A percentile compares a stretch with the other conserved stretches of the same genome.
These are phyloP conservation scores for Eretmocerus hayati DNA, from an alignment of 2,888 invertebrate genomes.

Conservation along the genomic window DNA sequence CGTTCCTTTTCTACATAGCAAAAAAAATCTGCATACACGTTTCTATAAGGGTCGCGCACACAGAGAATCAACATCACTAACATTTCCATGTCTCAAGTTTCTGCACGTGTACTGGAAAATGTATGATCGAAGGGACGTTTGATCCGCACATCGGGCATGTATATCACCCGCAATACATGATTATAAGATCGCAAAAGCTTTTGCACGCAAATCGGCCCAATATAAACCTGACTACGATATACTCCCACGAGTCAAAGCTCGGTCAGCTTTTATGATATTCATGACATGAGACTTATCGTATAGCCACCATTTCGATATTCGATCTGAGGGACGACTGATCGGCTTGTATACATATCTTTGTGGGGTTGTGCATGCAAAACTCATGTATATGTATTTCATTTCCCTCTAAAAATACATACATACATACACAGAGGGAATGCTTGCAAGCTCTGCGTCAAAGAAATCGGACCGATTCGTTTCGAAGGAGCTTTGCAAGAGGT, in stretches of 20 bases:
- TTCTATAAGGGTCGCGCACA: neutral
- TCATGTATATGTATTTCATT: conserved; percentile 43
- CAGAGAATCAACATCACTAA: too few species aligned
- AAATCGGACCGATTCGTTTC: too few species aligned
- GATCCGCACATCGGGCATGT: too few species aligned
- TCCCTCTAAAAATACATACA: neutral
- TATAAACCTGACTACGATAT: too few species aligned
- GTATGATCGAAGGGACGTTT: conserved; percentile 14
- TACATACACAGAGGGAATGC: too few species aligned
- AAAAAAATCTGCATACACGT: too few species aligned
- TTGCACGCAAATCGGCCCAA: neutral
- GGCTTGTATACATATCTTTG: conserved; percentile 40
- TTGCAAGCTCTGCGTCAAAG: too few species aligned
- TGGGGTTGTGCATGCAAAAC: conserved; percentile 28
- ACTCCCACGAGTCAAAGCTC: conserved; percentile 2
- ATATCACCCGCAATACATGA: too few species aligned
- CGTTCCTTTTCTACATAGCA: too few species aligned
- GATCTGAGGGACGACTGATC: too few species aligned
- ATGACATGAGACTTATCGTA: conserved; percentile 43
- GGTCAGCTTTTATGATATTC: conserved; percentile 40
- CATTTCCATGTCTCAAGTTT: too few species aligned
- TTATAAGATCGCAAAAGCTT: conserved; percentile 8
- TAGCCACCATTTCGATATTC: conserved; percentile 22
- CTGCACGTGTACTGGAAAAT: conserved; percentile 11
- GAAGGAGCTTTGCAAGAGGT: conserved; percentile 20